Evolutionary conservation across 2,888 invertebrate genomes (phyloP), one percentile per base, ranked within the genome.

Genomic region (Aleiodes alternator): DNA sequence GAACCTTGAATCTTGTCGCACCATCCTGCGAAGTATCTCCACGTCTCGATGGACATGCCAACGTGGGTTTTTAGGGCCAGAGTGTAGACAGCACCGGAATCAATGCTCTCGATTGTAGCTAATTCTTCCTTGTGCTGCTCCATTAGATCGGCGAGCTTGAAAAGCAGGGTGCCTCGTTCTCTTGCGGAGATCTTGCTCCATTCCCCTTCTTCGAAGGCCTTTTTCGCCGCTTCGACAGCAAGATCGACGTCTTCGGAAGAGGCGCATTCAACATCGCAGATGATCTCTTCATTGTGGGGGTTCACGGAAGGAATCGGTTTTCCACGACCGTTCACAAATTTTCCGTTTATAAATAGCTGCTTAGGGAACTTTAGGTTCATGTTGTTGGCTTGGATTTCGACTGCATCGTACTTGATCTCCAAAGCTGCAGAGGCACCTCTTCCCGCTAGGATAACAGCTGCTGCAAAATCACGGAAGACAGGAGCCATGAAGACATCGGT

Each of bases 21-120:
- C 97, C 98, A 98, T 4, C 98, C 98, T 4, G 98, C 98, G 90
- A 97, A 98, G 90, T 98, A 98, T 53, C 96, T 91, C 96, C 98
- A 98, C 0, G 97, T 97, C 86, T 98, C 98, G 69, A 98, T 97
- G 14, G 98, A 98, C 98, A 99, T 98, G 73, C 98, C 98, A 5
- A 99, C 92, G 90, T 98, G 98, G 0, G 98, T 98, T 89, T 99
- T 99, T 14, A 98, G 89, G 0, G 98, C 98, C 64, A 99, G 90
- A 0, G 98, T 98, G 90, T 98, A 99, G 0, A 99, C 98, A 0
- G 98, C 98, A 0, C 98, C 98, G 0, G 97, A 97, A 90, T 98
- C 98, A 0, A 98, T 92, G 0, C 95, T 93, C 87, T 99, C 98
- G 29, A 99, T 93, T 0, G 98, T 98, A 0, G 98, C 98, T 81